These are phyloP conservation scores for Rhorus exstirpatorius DNA, from an alignment of 2,888 invertebrate genomes.

Conservation along the genomic window DNA sequence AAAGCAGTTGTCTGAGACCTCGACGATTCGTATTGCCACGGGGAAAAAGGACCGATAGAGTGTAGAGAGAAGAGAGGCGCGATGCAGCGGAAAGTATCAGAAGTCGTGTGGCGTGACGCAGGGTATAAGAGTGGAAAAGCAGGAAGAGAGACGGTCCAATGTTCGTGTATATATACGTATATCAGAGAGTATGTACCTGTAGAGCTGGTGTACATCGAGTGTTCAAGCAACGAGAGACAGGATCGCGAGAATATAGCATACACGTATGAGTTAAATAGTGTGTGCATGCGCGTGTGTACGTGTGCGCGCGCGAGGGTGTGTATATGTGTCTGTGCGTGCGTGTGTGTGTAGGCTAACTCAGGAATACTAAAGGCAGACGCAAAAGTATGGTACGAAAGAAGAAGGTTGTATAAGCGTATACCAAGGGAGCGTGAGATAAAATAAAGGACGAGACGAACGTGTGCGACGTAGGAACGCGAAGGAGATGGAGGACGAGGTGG, in stretches of 20 bases:
- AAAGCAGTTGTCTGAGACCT: constrained; percentile 72
- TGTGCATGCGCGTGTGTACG: background rate
- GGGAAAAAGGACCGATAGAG: constrained; percentile 32
- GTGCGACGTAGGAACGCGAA: constrained; percentile 55
- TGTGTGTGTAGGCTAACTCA: constrained; percentile 11
- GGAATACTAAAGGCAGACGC: constrained; percentile 9
- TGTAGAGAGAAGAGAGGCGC: constrained; percentile 37
- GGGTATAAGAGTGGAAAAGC: constrained; percentile 47
- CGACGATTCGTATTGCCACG: constrained; percentile 56
- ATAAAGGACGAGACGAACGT: constrained; percentile 60
- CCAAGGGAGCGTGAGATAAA: constrained; percentile 52
- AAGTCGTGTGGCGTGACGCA: constrained; percentile 52
- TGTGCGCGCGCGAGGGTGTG: too few relatives aligned
- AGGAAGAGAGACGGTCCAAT: constrained; percentile 57
- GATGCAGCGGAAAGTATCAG: constrained; percentile 28
- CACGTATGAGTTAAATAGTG: too few relatives aligned
- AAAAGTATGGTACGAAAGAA: constrained; percentile 7
- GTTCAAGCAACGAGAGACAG: constrained; percentile 51
- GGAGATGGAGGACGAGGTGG: constrained; percentile 41
- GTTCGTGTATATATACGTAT: constrained; percentile 32
- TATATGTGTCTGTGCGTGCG: too few relatives aligned
- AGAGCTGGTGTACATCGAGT: constrained; percentile 47
- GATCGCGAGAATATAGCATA: constrained; percentile 16
- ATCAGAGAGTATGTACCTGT: constrained; percentile 45
- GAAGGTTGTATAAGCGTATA: constrained; percentile 63